A percentile compares a stretch with the other conserved stretches of the same genome.
phyloP scores from a whole-genome alignment of 2,113 vertebrate genomes.

The Campylorhamphus procurvoides region DNA sequence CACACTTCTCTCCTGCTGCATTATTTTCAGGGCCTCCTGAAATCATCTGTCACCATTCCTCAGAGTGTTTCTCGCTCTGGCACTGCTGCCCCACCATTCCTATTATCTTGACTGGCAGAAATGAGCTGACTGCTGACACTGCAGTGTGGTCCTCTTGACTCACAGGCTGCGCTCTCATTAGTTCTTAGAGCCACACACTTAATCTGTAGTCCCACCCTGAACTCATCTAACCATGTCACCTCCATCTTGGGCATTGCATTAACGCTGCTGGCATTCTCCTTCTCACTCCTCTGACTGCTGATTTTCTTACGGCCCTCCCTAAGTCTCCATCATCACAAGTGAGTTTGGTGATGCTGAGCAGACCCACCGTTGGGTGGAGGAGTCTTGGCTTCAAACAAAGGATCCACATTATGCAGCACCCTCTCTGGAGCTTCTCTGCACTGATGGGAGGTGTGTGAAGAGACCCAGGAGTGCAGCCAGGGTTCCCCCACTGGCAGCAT shows the following conservation, averaged over 20 bases:
- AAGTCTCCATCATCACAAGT: accelerated
- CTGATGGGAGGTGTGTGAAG: accelerated
- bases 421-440: background rate
- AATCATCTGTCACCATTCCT: background rate
- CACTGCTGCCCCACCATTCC: background rate
- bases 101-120: background rate
- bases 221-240: background rate
- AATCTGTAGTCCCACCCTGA: background rate
- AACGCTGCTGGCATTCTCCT: background rate
- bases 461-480: background rate
- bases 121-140: background rate
- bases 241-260: accelerated
- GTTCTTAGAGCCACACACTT: background rate
- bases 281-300: background rate
- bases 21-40: background rate
- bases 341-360: background rate
- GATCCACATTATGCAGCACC: background rate
- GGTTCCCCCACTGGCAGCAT: accelerated
- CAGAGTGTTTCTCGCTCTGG: background rate
- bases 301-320: accelerated
- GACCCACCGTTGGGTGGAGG: background rate
- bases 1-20: background rate
- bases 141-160: background rate
- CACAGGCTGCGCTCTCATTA: background rate
- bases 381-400: background rate